Percentiles rank a stretch among this genome's conserved stretches.
phyloP scores from a whole-genome alignment of 2,888 invertebrate species.

The Colletes collaris region DNA sequence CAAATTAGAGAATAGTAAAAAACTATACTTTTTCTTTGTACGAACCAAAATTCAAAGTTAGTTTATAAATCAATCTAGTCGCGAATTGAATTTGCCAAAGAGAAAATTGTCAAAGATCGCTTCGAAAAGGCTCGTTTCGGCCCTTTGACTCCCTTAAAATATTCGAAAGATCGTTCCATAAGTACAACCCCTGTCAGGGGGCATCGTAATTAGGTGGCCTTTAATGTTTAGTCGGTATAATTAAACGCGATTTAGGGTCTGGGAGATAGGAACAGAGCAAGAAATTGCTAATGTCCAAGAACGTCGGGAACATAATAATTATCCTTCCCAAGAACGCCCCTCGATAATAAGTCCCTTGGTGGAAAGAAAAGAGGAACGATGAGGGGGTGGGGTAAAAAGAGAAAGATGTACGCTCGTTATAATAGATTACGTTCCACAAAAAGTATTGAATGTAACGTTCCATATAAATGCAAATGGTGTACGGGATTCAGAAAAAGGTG shows the following conservation, averaged over 20 bases:
- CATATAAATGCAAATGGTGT: neutral
- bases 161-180: conserved; percentile 8
- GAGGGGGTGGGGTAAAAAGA: neutral
- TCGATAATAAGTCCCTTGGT: conserved; percentile 29
- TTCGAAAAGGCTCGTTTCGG: too few relatives aligned
- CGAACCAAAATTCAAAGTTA: too few relatives aligned
- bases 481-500: neutral
- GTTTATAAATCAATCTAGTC: too few relatives aligned
- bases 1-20: too few relatives aligned
- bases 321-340: conserved; percentile 27
- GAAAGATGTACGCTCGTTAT: conserved; percentile 14
- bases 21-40: too few relatives aligned
- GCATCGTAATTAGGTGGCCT: conserved; percentile 43
- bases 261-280: conserved; percentile 27
- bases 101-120: conserved; percentile 21
- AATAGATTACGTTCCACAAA: conserved; percentile 9
- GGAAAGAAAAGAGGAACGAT: conserved; percentile 19
- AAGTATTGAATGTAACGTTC: conserved; percentile 7
- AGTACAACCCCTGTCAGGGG: conserved; percentile 14
- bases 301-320: conserved; percentile 54
- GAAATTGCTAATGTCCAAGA: conserved; percentile 49
- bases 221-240: conserved; percentile 59
- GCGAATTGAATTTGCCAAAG: too few relatives aligned
- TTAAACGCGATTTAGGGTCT: conserved; percentile 49
- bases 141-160: neutral